Evolutionary conservation across 1,140 invertebrate species (phyloP).

Genomic region (Danaus plexippus): DNA sequence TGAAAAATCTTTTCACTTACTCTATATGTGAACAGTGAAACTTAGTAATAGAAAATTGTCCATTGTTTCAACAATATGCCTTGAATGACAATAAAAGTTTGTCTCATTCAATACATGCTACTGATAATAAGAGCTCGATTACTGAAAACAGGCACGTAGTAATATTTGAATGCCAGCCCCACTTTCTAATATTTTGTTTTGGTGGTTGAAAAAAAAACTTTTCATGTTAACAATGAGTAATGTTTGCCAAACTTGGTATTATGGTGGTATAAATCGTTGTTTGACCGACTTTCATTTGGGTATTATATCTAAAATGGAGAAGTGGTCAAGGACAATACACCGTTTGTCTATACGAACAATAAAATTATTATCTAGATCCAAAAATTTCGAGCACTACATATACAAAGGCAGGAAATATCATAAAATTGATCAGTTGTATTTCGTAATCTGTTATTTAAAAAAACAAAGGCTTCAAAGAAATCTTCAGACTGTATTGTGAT

Average conservation of each 20-base stretch:
- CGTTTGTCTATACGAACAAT: too few species aligned
- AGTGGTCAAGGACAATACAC: too few species aligned
- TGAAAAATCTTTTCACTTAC: conserved; percentile 17
- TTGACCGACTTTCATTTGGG: conserved; percentile 10
- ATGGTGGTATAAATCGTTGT: too few species aligned
- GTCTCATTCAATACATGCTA: conserved; percentile 20
- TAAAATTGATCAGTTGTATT: too few species aligned
- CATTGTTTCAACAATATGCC: conserved; percentile 21
- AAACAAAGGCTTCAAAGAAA: neutral
- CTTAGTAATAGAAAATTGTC: conserved; percentile 33
- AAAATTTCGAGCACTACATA: too few species aligned
- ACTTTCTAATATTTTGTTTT: conserved; percentile 45
- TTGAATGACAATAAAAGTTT: conserved; percentile 21
- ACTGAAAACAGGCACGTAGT: conserved; percentile 21
- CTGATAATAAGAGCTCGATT: conserved; percentile 18
- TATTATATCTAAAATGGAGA: conserved; percentile 17
- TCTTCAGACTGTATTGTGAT: neutral
- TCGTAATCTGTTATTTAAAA: too few species aligned
- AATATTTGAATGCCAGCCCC: conserved; percentile 25
- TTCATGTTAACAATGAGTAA: conserved; percentile 18
- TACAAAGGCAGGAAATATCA: too few species aligned
- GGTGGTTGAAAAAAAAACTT: conserved; percentile 21
- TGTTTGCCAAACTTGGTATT: too few species aligned
- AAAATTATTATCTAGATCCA: too few species aligned
- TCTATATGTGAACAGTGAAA: conserved; percentile 27